Evolutionary conservation across 2,797 vertebrate species (phyloP).

Genomic region (Rhinophrynus dorsalis): DNA sequence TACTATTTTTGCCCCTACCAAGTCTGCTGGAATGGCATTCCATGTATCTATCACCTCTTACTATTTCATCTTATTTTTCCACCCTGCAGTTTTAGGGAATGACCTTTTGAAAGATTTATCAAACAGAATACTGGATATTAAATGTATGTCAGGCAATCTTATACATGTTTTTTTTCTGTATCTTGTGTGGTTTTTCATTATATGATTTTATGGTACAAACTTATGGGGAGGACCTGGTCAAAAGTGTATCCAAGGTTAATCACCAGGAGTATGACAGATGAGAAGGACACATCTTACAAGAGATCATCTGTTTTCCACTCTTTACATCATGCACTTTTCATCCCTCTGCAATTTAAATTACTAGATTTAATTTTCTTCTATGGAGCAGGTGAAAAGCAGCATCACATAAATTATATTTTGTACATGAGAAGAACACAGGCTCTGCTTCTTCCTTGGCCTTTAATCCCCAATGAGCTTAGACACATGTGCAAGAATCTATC

Average conservation of each 20-base stretch:
- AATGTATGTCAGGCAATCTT: too few species aligned
- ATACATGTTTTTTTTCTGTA: too few species aligned
- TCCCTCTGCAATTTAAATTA: slow-evolving; percentile 9
- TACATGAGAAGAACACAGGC: neutral
- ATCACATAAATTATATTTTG: slow-evolving; percentile 11
- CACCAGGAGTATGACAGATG: neutral
- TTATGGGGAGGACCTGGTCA: too few species aligned
- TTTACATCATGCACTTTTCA: slow-evolving; percentile 19
- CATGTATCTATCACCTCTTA: too few species aligned
- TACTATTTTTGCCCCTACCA: too few species aligned
- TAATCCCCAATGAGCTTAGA: neutral
- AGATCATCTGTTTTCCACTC: neutral
- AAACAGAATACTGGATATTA: too few species aligned
- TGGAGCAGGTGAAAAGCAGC: neutral
- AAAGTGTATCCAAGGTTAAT: neutral
- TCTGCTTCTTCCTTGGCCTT: neutral
- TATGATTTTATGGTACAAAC: too few species aligned
- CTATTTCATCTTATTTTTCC: too few species aligned
- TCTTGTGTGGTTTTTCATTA: too few species aligned
- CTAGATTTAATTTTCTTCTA: slow-evolving; percentile 16
- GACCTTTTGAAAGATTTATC: too few species aligned
- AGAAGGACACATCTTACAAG: neutral
- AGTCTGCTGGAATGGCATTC: too few species aligned
- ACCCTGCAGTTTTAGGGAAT: too few species aligned
- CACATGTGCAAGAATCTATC: neutral